Percentiles rank a stretch among this genome's conserved stretches.
Evolutionary conservation across 2,113 vertebrate species (phyloP).

Genomic region (Pangasianodon hypophthalmus): DNA sequence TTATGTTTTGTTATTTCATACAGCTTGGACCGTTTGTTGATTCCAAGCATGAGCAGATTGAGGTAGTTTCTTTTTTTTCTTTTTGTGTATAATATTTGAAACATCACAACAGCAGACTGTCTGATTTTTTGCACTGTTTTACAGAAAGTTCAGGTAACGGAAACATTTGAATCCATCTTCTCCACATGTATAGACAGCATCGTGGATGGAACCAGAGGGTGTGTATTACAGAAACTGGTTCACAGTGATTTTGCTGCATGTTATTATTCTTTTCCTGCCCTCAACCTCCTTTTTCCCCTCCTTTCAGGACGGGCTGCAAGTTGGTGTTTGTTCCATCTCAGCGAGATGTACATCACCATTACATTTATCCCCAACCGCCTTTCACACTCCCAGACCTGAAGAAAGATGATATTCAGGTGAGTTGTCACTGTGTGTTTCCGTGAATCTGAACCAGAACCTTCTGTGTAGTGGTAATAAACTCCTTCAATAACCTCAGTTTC

Average conservation of each 20-base stretch:
- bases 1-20: slow-evolving; percentile 1
- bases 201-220: slow-evolving; percentile 86
- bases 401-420: slow-evolving; percentile 81
- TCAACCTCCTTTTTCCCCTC: neutral
- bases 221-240: slow-evolving; percentile 14
- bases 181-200: slow-evolving; percentile 81
- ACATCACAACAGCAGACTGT: neutral
- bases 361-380: slow-evolving; percentile 87
- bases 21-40: slow-evolving; percentile 93
- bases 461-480: neutral
- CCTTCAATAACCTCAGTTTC: neutral
- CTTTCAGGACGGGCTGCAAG: slow-evolving; percentile 69
- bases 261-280: neutral
- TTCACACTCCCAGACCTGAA: slow-evolving; percentile 71
- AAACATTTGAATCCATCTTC: slow-evolving; percentile 80
- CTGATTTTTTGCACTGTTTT: neutral
- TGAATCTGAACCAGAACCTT: neutral
- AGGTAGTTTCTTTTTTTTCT: slow-evolving; percentile 70
- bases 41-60: slow-evolving; percentile 88
- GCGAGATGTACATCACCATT: slow-evolving; percentile 84
- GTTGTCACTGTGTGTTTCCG: neutral
- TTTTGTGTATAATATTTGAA: neutral
- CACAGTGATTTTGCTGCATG: neutral
- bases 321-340: slow-evolving; percentile 85
- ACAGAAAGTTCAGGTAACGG: slow-evolving; percentile 83